These are phyloP conservation scores for Parnassius mnemosyne DNA, from an alignment of 2,888 invertebrate genomes.

Conservation along the genomic window DNA sequence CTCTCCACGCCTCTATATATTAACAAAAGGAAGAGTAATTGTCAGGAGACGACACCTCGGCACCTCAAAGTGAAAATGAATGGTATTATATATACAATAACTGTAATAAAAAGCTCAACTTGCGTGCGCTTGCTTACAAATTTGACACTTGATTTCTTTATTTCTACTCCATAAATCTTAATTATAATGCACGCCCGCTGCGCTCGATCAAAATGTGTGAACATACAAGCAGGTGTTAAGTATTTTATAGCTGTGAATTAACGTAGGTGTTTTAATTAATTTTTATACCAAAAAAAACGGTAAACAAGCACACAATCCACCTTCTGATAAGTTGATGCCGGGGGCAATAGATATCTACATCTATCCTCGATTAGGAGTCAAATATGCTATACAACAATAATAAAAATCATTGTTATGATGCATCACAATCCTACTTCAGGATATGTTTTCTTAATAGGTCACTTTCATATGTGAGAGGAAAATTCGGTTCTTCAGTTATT, in stretches of 20 bases:
- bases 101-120: slow-evolving; percentile 28
- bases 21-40: slow-evolving; percentile 62
- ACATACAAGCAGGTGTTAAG: slow-evolving; percentile 4
- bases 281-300: background rate
- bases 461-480: no score
- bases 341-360: no score
- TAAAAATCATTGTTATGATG: no score
- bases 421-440: no score
- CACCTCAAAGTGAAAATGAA: slow-evolving; percentile 63
- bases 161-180: slow-evolving; percentile 55
- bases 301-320: no score
- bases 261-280: slow-evolving; percentile 13
- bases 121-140: slow-evolving; percentile 52
- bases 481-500: no score
- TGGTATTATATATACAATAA: slow-evolving; percentile 50
- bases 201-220: slow-evolving; percentile 41
- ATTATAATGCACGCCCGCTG: slow-evolving; percentile 31
- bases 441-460: no score
- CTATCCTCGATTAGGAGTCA: no score
- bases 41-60: slow-evolving; percentile 46
- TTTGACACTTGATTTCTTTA: slow-evolving; percentile 71
- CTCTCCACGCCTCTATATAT: slow-evolving; percentile 46
- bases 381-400: no score
- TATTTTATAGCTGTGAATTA: slow-evolving; percentile 4
- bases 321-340: no score